Percentiles rank a stretch among this genome's conserved stretches.
Evolutionary conservation across 2,113 vertebrate genomes (phyloP).

Genomic region (Lampris incognitus): DNA sequence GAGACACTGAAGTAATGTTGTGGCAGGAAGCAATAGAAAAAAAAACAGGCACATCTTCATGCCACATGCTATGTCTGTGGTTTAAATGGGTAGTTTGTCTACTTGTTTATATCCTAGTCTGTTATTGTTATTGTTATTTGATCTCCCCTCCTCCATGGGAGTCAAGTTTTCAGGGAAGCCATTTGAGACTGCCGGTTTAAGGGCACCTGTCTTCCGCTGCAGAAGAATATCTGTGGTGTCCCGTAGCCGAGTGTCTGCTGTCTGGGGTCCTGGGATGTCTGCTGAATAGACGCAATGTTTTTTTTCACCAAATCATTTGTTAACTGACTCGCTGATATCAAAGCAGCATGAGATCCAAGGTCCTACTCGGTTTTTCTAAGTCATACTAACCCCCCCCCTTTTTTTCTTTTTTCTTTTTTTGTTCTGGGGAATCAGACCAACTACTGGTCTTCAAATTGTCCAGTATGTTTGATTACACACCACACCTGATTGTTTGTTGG

Average conservation of each 20-base stretch:
- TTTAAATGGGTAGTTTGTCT: conserved; percentile 23
- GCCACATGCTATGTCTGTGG: conserved; percentile 10
- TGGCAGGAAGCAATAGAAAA: neutral
- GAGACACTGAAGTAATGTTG: neutral
- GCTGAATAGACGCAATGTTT: conserved; percentile 36
- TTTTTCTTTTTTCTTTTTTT: no score
- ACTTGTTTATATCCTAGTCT: conserved; percentile 56
- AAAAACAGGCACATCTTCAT: conserved; percentile 9
- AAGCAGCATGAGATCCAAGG: neutral
- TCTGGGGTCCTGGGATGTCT: conserved; percentile 12
- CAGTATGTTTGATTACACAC: no score
- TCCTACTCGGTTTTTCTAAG: neutral
- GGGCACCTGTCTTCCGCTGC: conserved; percentile 61
- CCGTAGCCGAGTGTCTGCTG: conserved; percentile 36
- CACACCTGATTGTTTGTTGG: no score
- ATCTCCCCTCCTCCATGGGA: conserved; percentile 53
- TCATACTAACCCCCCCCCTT: neutral
- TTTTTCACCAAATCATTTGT: conserved; percentile 33
- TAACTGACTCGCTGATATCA: conserved; percentile 21
- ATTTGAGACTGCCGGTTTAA: conserved; percentile 61
- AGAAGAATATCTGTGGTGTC: conserved; percentile 51
- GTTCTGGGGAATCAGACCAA: no score
- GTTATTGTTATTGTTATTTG: conserved; percentile 58
- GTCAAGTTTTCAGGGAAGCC: conserved; percentile 60
- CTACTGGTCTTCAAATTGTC: neutral